Evolutionary conservation across 2,797 vertebrate genomes (phyloP).

Genomic region (Cryptoblepharus egeriae): DNA sequence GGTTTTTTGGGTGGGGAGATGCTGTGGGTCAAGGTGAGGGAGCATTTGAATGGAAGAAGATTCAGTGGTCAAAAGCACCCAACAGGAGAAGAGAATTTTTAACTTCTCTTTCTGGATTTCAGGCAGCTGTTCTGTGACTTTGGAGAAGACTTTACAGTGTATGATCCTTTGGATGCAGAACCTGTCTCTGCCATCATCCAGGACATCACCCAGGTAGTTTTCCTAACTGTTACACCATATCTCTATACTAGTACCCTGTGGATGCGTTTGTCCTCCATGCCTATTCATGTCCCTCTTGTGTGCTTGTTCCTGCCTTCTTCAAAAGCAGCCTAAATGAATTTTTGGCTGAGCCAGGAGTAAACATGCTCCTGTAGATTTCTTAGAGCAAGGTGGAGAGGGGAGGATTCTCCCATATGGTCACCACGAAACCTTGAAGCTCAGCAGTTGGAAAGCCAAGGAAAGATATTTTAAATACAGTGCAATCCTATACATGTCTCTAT

Average conservation of each 20-base stretch:
- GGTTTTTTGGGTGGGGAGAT: neutral
- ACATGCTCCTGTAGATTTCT: neutral
- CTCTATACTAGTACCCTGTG: neutral
- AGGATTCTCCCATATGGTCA: too few species aligned
- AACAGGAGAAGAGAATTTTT: neutral
- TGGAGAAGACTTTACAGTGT: conserved; percentile 81
- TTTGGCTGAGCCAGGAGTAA: neutral
- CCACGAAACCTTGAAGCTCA: too few species aligned
- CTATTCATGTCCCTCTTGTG: neutral
- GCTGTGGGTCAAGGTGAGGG: fast-evolving
- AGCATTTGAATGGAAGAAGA: neutral
- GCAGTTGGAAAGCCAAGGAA: too few species aligned
- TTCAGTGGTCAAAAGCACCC: neutral
- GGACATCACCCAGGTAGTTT: conserved; percentile 84
- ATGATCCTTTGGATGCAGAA: conserved; percentile 78
- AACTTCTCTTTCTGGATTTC: conserved; percentile 28
- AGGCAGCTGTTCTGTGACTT: conserved; percentile 96
- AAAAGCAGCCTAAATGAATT: neutral
- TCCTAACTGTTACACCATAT: neutral
- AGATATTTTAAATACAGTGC: too few species aligned
- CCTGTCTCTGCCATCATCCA: conserved; percentile 74
- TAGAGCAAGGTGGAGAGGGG: too few species aligned
- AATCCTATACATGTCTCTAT: too few species aligned
- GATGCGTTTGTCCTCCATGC: neutral
- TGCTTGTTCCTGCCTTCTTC: neutral